These are phyloP conservation scores for Sepiola atlantica DNA, from an alignment of 2,888 invertebrate genomes.

Conservation along the genomic window DNA sequence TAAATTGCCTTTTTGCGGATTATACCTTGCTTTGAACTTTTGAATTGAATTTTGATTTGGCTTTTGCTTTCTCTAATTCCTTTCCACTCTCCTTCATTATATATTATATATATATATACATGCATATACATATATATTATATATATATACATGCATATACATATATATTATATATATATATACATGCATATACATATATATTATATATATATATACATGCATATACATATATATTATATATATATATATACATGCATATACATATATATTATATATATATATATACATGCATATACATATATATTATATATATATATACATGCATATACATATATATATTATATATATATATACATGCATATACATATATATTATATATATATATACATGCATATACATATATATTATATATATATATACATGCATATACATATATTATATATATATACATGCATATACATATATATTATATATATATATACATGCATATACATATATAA, in stretches of 20 bases:
- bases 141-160: not conserved
- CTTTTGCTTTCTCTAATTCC: no score
- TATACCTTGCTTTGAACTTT: no score
- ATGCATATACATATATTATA: no score
- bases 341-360: not conserved
- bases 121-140: not conserved
- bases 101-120: no score
- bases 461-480: conserved; percentile 32
- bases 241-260: no score
- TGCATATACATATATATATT: not conserved
- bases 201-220: no score
- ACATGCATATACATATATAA: not conserved
- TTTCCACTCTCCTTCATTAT: no score
- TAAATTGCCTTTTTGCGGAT: no score
- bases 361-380: not conserved
- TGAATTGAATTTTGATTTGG: no score
- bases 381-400: no score
- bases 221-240: no score
- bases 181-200: not conserved
- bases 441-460: not conserved
- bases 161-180: conserved; percentile 8
- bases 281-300: not conserved
- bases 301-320: not conserved
- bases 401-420: no score
- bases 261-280: not conserved